Evolutionary conservation across 2,113 vertebrate species (phyloP), one percentile per base, ranked within the genome.

Genomic region (Holacanthus passer): DNA sequence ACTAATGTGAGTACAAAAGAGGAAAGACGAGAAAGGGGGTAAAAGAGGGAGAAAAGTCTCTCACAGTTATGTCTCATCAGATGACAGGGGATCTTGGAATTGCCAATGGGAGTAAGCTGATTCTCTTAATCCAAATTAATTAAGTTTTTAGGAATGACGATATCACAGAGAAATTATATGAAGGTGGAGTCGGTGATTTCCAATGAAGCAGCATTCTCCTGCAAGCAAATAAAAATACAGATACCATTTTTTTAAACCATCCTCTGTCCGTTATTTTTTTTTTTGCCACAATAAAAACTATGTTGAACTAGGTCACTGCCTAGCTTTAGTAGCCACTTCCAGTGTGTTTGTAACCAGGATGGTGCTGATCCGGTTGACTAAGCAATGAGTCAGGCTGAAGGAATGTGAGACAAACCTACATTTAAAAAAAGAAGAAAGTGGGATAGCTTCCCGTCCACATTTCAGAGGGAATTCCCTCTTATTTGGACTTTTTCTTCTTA

Each of bases 351-450:
- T 73, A 32, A 47, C 43, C 59, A 19, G 24, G 48, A 47, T 16
- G 62, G 43, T 65, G 14, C 27, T 0, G 52, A 48, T 48, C 27
- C 45, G 74, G 56, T 64, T 10, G 82, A 70, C 48, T n/a, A 31
- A 85, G 60, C 53, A 0, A 14, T 64, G 72, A 82, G 83, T 86
- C 83, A 39, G 59, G 22, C 56, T 4, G 64, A 52, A 72, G 72
- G 89, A 72, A 87, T 82, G 71, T 3, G 45, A 62, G 22, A 48
- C 20, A 11, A 12, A 35, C 20, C 43, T 64, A 2, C 22, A 5
- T 59, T 35, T 17, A 27, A n/a, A 16, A 41, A 43, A 22, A 65
- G 10, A 45, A 2, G 16, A 3, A 4, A 22, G 16, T 22, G 19
- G 1, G 29, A n/a, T n/a, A 22, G 32, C 22, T 70, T 70, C 48